Evolutionary conservation across 2,888 invertebrate species (phyloP).

Genomic region (Epistrophe grossulariae): DNA sequence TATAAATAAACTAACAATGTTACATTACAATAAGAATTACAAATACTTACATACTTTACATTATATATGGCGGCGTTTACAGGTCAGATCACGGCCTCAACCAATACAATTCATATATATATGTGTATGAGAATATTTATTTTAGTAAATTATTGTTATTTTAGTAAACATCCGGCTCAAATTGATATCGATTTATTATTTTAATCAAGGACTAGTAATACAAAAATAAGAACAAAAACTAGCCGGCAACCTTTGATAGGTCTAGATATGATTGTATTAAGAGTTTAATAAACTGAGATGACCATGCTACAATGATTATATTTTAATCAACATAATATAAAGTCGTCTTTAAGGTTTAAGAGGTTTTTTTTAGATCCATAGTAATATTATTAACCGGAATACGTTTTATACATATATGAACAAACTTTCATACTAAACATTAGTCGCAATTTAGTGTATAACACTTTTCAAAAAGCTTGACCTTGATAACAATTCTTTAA

Average conservation of each 20-base stretch:
- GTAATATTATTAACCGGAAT: neutral
- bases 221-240: neutral
- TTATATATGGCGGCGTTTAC: no score
- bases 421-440: no score
- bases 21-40: neutral
- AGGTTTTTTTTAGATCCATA: neutral
- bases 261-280: constrained; percentile 2
- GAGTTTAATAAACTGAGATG: constrained; percentile 4
- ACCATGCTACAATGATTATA: neutral
- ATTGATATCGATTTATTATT: constrained; percentile 7
- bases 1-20: neutral
- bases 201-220: constrained; percentile 13
- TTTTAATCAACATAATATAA: neutral
- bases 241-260: neutral
- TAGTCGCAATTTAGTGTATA: no score
- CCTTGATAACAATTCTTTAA: no score
- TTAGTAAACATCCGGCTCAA: constrained; percentile 26
- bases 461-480: no score
- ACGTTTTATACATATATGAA: no score
- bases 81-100: no score
- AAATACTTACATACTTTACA: no score
- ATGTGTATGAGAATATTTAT: neutral
- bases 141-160: constrained; percentile 18
- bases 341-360: neutral
- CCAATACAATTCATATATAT: no score